These are phyloP conservation scores for Promerops cafer DNA, from an alignment of 2,113 vertebrate genomes.

Conservation along the genomic window DNA sequence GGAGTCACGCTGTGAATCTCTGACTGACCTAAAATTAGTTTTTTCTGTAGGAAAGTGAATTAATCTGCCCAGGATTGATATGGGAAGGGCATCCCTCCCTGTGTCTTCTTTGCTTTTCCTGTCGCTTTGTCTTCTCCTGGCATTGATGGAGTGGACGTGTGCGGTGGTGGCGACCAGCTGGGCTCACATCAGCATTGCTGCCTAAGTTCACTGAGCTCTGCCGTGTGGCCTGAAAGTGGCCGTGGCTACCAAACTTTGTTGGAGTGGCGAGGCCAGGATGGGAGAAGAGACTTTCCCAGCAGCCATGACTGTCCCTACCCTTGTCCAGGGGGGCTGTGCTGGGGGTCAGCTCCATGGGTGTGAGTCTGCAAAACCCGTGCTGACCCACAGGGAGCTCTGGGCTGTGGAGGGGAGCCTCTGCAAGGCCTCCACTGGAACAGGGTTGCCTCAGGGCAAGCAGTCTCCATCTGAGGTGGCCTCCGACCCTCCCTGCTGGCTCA, in stretches of 20 bases:
- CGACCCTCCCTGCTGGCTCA: background rate
- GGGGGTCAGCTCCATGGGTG: background rate
- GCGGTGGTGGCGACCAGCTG: background rate
- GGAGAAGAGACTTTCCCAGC: background rate
- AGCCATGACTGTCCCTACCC: accelerated
- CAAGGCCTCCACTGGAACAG: background rate
- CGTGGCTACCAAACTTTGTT: accelerated
- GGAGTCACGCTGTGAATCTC: background rate
- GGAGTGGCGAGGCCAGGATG: too few species aligned
- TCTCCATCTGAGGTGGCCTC: accelerated
- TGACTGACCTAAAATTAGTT: background rate
- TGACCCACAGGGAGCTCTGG: background rate
- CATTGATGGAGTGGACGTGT: accelerated
- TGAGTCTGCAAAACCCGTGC: background rate
- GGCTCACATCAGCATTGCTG: background rate
- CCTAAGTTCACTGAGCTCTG: accelerated
- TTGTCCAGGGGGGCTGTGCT: accelerated
- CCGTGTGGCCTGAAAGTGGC: accelerated
- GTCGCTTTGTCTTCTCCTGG: background rate
- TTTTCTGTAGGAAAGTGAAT: background rate
- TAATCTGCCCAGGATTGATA: background rate
- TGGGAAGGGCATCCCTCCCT: background rate
- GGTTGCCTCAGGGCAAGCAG: accelerated
- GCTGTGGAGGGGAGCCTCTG: background rate
- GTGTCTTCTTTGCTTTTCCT: background rate